Evolutionary conservation across 2,113 vertebrate species (phyloP).

Genomic region (Climacteris rufus): DNA sequence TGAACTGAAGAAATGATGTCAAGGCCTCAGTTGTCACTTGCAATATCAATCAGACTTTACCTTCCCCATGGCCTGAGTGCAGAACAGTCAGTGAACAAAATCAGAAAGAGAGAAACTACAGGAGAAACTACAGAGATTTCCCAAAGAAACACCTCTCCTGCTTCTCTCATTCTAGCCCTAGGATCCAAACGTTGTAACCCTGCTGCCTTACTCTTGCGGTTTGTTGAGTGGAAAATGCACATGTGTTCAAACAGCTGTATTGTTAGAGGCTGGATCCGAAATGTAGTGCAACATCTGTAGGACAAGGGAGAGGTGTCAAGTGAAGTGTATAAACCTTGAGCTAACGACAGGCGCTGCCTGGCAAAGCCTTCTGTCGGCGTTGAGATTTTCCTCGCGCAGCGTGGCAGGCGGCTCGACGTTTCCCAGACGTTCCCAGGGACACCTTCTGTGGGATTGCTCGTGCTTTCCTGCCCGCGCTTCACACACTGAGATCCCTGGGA

Average conservation of each 20-base stretch:
- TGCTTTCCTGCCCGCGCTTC: background rate
- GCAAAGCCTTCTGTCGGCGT: slow-evolving; percentile 23
- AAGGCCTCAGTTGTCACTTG: slow-evolving; percentile 65
- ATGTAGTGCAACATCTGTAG: slow-evolving; percentile 53
- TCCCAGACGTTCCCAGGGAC: background rate
- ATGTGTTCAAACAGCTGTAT: slow-evolving; percentile 67
- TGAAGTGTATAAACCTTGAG: slow-evolving; percentile 51
- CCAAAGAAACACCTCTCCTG: slow-evolving; percentile 23
- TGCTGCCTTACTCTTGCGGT: slow-evolving; percentile 45
- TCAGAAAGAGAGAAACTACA: background rate
- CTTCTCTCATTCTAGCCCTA: slow-evolving; percentile 59
- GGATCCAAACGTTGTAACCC: slow-evolving; percentile 61
- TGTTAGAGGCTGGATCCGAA: slow-evolving; percentile 19
- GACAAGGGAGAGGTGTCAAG: slow-evolving; percentile 57
- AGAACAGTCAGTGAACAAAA: background rate
- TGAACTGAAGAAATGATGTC: slow-evolving; percentile 48
- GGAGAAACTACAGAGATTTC: background rate
- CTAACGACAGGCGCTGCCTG: background rate
- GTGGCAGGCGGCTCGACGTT: background rate
- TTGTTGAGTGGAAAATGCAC: slow-evolving; percentile 73
- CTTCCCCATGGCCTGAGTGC: slow-evolving; percentile 12
- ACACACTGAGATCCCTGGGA: background rate
- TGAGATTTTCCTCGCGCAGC: background rate
- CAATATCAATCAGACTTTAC: slow-evolving; percentile 68
- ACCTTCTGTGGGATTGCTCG: background rate